Percentiles rank a stretch among this genome's conserved stretches.
Evolutionary conservation across 2,113 vertebrate genomes (phyloP).

Genomic region (Salvelinus fontinalis): DNA sequence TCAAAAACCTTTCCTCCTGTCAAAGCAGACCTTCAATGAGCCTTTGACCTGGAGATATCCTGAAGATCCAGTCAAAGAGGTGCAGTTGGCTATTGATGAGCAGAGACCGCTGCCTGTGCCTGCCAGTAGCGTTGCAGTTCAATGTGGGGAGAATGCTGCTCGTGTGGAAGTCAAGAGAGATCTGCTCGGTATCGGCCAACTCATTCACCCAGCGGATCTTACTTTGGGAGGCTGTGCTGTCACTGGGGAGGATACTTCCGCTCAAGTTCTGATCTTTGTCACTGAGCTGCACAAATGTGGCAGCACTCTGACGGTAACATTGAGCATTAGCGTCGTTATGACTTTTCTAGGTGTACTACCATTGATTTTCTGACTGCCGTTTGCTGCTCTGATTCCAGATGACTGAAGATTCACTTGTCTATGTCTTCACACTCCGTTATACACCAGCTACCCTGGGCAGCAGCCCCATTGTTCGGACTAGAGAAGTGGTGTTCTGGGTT

Average conservation of each 20-base stretch:
- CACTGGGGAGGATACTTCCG: constrained; percentile 9
- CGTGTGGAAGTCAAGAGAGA: constrained; percentile 62
- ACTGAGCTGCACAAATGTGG: constrained; percentile 56
- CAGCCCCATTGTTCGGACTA: constrained; percentile 43
- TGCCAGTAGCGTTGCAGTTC: constrained; percentile 20
- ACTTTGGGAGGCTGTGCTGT: constrained; percentile 56
- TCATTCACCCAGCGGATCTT: constrained; percentile 39
- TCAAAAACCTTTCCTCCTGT: constrained; percentile 3
- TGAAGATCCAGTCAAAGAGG: constrained; percentile 4
- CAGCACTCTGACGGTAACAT: constrained; percentile 55
- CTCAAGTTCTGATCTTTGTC: constrained; percentile 56
- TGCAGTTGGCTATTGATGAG: constrained; percentile 8
- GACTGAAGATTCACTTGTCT: constrained; percentile 52
- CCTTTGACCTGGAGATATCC: constrained; percentile 52
- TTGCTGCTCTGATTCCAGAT: constrained; percentile 44
- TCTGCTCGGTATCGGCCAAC: constrained; percentile 52
- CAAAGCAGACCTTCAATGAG: constrained; percentile 23
- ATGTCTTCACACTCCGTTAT: constrained; percentile 58
- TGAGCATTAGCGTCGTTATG: neutral
- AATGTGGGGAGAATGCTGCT: constrained; percentile 40
- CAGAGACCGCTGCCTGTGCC: constrained; percentile 10
- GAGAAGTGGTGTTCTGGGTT: constrained; percentile 35
- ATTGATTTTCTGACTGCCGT: neutral
- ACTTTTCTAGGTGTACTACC: too few relatives aligned
- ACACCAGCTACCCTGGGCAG: constrained; percentile 34